Percentiles rank a stretch among this genome's conserved stretches.
phyloP scores from a whole-genome alignment of 2,888 invertebrate genomes.

The Trissoscelio sp. region DNA sequence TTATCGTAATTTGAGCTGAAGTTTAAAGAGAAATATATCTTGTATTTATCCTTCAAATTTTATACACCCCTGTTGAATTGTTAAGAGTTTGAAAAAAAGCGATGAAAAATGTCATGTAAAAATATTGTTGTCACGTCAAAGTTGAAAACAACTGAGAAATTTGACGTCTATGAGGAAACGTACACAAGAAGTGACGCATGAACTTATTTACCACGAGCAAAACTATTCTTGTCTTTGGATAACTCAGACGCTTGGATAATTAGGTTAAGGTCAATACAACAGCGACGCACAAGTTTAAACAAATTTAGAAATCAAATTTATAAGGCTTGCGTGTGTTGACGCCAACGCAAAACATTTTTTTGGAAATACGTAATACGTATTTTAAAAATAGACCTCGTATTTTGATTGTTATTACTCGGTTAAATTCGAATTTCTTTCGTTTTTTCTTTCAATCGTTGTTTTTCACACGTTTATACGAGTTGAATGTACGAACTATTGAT shows the following conservation, averaged over 20 bases:
- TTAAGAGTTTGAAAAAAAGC: conserved; percentile 6
- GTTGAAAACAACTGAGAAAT: conserved; percentile 1
- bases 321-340: conserved; percentile 46
- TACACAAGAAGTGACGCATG: conserved; percentile 55
- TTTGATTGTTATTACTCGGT: conserved; percentile 14
- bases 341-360: conserved; percentile 45
- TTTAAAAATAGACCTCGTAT: conserved; percentile 27
- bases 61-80: background rate
- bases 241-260: conserved; percentile 62
- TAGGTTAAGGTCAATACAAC: conserved; percentile 66
- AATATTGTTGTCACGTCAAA: too few species aligned
- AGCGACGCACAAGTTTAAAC: conserved; percentile 59
- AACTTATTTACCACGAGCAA: conserved; percentile 61
- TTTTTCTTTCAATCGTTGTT: conserved; percentile 23
- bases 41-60: too few species aligned
- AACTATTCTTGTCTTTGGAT: conserved; percentile 66
- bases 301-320: conserved; percentile 65
- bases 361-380: conserved; percentile 18
- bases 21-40: too few species aligned
- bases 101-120: conserved; percentile 27
- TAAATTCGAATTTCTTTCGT: conserved; percentile 6
- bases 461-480: conserved; percentile 63
- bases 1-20: too few species aligned
- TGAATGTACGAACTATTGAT: conserved; percentile 59
- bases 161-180: conserved; percentile 44